Evolutionary conservation across 2,888 invertebrate genomes (phyloP).

Genomic region (Stomorhina lunata): DNA sequence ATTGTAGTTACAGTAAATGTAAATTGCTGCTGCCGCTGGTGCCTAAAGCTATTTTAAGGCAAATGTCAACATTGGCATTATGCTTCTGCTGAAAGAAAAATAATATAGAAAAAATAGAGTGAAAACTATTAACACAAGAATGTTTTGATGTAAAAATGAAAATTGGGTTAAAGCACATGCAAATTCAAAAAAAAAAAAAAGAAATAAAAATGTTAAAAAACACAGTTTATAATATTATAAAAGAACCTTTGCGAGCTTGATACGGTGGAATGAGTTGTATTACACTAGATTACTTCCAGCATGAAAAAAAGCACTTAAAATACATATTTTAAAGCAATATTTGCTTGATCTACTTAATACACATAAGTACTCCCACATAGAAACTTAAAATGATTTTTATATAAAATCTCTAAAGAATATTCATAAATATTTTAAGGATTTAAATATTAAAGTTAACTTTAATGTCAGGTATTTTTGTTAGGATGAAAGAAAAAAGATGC

Average conservation of each 20-base stretch:
- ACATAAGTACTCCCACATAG: not conserved
- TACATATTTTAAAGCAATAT: constrained; percentile 23
- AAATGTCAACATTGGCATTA: constrained; percentile 62
- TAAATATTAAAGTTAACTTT: no score
- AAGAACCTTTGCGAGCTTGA: not conserved
- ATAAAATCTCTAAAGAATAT: no score
- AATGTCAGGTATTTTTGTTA: no score
- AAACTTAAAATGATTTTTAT: not conserved
- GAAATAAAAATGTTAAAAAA: constrained; percentile 2
- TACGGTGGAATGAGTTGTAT: not conserved
- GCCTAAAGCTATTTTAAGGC: constrained; percentile 57
- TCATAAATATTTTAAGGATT: not conserved
- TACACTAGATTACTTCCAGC: not conserved
- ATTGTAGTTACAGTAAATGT: constrained; percentile 41
- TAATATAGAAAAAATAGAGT: constrained; percentile 27
- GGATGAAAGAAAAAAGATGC: no score
- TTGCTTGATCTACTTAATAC: constrained; percentile 40
- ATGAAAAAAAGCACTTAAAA: not conserved
- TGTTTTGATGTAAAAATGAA: constrained; percentile 37
- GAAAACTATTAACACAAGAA: constrained; percentile 57
- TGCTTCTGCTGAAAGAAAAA: constrained; percentile 29
- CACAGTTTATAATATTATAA: no score
- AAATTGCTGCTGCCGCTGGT: no score
- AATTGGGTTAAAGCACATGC: constrained; percentile 46
- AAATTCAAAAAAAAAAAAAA: constrained; percentile 23